Evolutionary conservation across 1,140 invertebrate genomes (phyloP).

Genomic region (Macrostomum lignano): DNA sequence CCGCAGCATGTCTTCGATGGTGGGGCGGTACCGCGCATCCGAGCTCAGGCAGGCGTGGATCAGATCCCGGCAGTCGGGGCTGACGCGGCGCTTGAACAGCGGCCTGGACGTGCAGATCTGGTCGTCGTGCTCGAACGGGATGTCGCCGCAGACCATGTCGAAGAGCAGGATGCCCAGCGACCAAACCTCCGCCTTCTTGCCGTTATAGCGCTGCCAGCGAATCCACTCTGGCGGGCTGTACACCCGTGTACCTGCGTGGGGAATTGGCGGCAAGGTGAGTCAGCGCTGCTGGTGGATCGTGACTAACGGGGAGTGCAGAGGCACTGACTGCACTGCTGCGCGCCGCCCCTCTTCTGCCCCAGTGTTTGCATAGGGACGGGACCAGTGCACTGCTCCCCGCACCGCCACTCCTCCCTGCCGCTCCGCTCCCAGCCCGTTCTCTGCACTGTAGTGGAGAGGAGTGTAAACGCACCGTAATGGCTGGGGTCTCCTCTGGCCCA

Average conservation of each 20-base stretch:
- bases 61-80: slow-evolving; percentile 23
- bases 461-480: too few species aligned
- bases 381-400: too few species aligned
- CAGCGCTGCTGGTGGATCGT: too few species aligned
- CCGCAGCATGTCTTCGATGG: slow-evolving; percentile 32
- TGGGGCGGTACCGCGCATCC: slow-evolving; percentile 30
- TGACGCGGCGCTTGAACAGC: not conserved
- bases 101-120: slow-evolving; percentile 34
- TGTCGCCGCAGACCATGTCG: slow-evolving; percentile 42
- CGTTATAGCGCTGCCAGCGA: slow-evolving; percentile 33
- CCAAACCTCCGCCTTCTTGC: slow-evolving; percentile 37
- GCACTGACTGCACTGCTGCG: too few species aligned
- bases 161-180: slow-evolving; percentile 39
- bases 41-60: slow-evolving; percentile 33
- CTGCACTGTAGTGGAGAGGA: too few species aligned
- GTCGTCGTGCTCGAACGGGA: slow-evolving; percentile 40
- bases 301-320: too few species aligned
- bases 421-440: too few species aligned
- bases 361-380: too few species aligned
- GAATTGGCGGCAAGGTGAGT: not conserved
- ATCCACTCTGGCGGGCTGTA: slow-evolving; percentile 45
- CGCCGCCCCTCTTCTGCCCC: too few species aligned
- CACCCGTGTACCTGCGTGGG: slow-evolving; percentile 34
- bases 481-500: too few species aligned
- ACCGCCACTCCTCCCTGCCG: too few species aligned